Evolutionary conservation across 2,113 vertebrate species (phyloP).

Genomic region (Pteronura brasiliensis): DNA sequence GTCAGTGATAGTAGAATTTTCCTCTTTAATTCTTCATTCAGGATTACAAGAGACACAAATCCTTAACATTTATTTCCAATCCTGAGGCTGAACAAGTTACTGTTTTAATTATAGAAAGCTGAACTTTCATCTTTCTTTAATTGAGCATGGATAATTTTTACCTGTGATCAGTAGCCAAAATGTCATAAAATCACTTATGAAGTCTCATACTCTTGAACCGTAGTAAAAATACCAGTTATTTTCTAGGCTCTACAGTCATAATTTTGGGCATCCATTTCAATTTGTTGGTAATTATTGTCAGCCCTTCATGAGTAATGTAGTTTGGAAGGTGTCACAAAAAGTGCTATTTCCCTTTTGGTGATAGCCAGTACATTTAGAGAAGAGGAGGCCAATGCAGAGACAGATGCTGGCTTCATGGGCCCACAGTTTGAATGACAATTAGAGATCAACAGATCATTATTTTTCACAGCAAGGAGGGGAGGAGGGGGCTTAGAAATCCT

Average conservation of each 20-base stretch:
- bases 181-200: slow-evolving; percentile 23
- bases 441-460: slow-evolving; percentile 79
- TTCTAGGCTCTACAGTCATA: not conserved
- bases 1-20: not conserved
- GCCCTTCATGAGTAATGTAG: not conserved
- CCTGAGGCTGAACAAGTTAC: slow-evolving; percentile 17
- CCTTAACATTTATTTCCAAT: not conserved
- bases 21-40: not conserved
- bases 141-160: slow-evolving; percentile 28
- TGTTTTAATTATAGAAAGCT: slow-evolving; percentile 45
- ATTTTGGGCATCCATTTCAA: not conserved
- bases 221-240: not conserved
- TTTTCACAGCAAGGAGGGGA: slow-evolving; percentile 78
- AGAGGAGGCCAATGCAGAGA: slow-evolving; percentile 53
- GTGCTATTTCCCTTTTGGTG: slow-evolving; percentile 10
- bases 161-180: slow-evolving; percentile 38
- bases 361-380: slow-evolving; percentile 40
- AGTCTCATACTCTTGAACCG: not conserved
- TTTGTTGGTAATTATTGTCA: not conserved
- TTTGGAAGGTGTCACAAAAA: slow-evolving; percentile 23
- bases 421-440: slow-evolving; percentile 75
- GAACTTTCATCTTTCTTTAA: slow-evolving; percentile 45
- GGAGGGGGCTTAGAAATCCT: slow-evolving; percentile 30
- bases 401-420: slow-evolving; percentile 71
- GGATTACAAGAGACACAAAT: not conserved